Evolutionary conservation across 2,113 vertebrate species (phyloP), one percentile per base, ranked within the genome.

Genomic region (Daubentonia madagascariensis): DNA sequence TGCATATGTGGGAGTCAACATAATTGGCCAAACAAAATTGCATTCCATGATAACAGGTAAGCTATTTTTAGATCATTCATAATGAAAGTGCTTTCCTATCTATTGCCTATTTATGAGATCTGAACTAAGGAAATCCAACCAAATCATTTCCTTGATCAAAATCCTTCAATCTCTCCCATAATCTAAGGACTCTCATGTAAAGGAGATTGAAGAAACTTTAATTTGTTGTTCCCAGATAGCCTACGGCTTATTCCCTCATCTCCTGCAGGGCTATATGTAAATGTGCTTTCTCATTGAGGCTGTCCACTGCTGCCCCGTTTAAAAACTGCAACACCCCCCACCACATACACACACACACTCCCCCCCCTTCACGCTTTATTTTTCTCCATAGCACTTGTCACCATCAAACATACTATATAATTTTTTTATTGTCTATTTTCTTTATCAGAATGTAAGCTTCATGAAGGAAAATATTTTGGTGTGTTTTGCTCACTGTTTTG

Each of bases 61-160:
- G 59, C 85, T 67, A 35, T 54, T 90, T 57, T 88, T 93, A 79
- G 84, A 65, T 32, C 54, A 83, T 57, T 73, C 35, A 40, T 40
- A 52, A 89, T 43, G 67, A 81, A 97, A 85, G 52, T 45, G 3
- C 40, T 85, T 85, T 78, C 50, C 86, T 94, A 40, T 30, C 68
- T 65, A n/a, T 37, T 85, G 25, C 67, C 76, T 92, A 10, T 81
- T 67, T 72, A 92, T 37, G 40, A 78, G 40, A 50, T 57, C 59
- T 50, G 70, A 83, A 78, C 43, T 85, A 84, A 75, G 35, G 37
- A 87, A 91, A 88, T 35, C 30, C 40, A 86, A 45, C 76, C 40
- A 79, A 96, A 85, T 81, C 18, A 91, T 70, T 91, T 43, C 54
- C 78, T 68, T 89, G 40, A 76, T 97, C 40, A 32, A 83, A 89